Percentiles rank a stretch among this genome's conserved stretches.
These are phyloP conservation scores for Drosophila simulans DNA, from an alignment of 1,140 invertebrate species.

Conservation along the genomic window DNA sequence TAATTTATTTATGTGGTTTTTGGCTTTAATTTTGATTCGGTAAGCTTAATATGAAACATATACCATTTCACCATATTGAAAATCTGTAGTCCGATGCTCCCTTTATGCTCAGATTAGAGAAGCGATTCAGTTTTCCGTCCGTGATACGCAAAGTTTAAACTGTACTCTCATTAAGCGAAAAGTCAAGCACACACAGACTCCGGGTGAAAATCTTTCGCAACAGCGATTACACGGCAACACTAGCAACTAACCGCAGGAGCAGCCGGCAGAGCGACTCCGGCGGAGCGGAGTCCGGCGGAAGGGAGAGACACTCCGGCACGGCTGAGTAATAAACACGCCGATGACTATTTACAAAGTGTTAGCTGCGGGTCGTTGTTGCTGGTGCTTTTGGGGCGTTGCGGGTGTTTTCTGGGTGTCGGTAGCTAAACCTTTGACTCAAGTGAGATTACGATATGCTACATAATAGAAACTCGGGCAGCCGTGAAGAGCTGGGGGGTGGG, in stretches of 20 bases:
- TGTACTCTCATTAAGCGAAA: slow-evolving; percentile 50
- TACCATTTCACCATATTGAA: too few species aligned
- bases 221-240: slow-evolving; percentile 46
- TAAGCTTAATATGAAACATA: too few species aligned
- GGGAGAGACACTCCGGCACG: slow-evolving; percentile 49
- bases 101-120: background rate
- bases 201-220: slow-evolving; percentile 41
- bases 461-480: slow-evolving; percentile 67
- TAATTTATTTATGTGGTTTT: background rate
- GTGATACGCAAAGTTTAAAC: slow-evolving; percentile 43
- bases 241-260: slow-evolving; percentile 43
- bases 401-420: slow-evolving; percentile 47
- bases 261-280: slow-evolving; percentile 14
- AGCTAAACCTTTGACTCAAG: slow-evolving; percentile 77
- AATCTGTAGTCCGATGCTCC: too few species aligned
- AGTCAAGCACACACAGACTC: slow-evolving; percentile 25
- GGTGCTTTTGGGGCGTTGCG: slow-evolving; percentile 10
- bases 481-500: slow-evolving; percentile 29
- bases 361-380: slow-evolving; percentile 24
- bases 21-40: too few species aligned
- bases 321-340: slow-evolving; percentile 70
- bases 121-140: slow-evolving; percentile 3
- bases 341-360: slow-evolving; percentile 71
- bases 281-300: slow-evolving; percentile 7
- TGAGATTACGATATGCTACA: slow-evolving; percentile 75